phyloP scores from a whole-genome alignment of 2,113 vertebrate species.

The Craseonycteris thonglongyai region DNA sequence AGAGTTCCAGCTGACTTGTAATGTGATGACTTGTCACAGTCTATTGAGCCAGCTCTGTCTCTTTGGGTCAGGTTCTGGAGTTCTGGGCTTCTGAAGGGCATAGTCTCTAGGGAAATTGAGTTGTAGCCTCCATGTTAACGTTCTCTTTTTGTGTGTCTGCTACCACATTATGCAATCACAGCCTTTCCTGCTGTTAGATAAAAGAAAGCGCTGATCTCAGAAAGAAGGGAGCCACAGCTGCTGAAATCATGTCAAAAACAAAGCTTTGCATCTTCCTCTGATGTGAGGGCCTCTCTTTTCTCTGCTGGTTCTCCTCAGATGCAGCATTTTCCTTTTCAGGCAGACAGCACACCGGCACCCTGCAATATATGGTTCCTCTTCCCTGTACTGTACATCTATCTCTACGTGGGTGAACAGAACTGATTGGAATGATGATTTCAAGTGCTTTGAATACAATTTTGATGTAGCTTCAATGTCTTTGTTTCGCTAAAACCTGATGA shows the following conservation, averaged over 20 bases:
- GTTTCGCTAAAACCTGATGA: neutral
- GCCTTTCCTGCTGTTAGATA: neutral
- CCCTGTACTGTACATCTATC: neutral
- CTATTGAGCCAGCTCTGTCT: neutral
- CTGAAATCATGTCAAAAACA: neutral
- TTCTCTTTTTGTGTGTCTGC: neutral
- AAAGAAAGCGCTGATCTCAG: neutral
- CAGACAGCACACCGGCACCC: accelerated
- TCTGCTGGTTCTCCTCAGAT: neutral
- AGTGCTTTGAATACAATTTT: neutral
- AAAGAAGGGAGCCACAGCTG: slow-evolving; percentile 1
- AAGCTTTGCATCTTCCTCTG: neutral
- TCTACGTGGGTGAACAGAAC: neutral
- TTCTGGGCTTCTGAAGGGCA: neutral
- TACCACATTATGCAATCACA: neutral
- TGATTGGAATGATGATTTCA: neutral
- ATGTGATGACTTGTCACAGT: neutral
- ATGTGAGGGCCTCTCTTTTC: neutral
- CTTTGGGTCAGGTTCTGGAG: neutral
- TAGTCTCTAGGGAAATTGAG: neutral
- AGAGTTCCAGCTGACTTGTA: neutral
- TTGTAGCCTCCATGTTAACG: neutral
- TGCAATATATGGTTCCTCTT: neutral
- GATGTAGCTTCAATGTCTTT: neutral
- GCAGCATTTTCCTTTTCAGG: neutral